Evolutionary conservation across 2,888 invertebrate genomes (phyloP).

Genomic region (Lepidochitona cinerea): DNA sequence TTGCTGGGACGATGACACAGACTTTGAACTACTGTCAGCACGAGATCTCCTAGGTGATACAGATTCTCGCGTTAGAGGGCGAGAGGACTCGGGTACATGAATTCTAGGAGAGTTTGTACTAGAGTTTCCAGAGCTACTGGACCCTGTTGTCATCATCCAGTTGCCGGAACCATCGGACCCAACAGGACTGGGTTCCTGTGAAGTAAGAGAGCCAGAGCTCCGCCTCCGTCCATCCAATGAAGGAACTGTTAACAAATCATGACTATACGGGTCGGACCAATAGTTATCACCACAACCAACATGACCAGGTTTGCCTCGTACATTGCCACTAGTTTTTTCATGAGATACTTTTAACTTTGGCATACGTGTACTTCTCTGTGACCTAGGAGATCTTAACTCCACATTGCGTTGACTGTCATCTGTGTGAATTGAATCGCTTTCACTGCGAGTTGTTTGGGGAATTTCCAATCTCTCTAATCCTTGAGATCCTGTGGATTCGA

Average conservation of each 20-base stretch:
- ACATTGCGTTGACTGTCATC: neutral
- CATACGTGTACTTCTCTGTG: conserved; percentile 24
- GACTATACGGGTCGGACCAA: neutral
- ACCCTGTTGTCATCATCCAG: conserved; percentile 33
- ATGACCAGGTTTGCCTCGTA: conserved; percentile 34
- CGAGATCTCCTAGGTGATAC: neutral
- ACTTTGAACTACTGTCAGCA: neutral
- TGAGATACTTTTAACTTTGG: conserved; percentile 39
- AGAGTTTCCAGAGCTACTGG: conserved; percentile 33
- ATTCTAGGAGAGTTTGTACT: conserved; percentile 44
- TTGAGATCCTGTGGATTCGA: neutral
- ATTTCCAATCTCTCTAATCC: neutral
- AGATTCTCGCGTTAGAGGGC: neutral
- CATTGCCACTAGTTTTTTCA: conserved; percentile 45
- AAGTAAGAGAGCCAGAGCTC: conserved; percentile 18
- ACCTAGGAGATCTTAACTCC: neutral
- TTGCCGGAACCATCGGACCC: conserved; percentile 42
- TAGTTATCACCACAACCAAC: neutral
- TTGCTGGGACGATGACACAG: neutral
- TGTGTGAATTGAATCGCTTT: neutral
- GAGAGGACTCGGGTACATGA: conserved; percentile 9
- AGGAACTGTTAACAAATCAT: conserved; percentile 18
- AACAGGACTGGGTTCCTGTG: conserved; percentile 31
- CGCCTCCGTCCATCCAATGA: neutral
- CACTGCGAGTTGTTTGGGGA: neutral